A percentile compares a stretch with the other conserved stretches of the same genome.
Evolutionary conservation across 35 echinoderm and acorn worm species (phyloP).

Genomic region (Patiria miniata): DNA sequence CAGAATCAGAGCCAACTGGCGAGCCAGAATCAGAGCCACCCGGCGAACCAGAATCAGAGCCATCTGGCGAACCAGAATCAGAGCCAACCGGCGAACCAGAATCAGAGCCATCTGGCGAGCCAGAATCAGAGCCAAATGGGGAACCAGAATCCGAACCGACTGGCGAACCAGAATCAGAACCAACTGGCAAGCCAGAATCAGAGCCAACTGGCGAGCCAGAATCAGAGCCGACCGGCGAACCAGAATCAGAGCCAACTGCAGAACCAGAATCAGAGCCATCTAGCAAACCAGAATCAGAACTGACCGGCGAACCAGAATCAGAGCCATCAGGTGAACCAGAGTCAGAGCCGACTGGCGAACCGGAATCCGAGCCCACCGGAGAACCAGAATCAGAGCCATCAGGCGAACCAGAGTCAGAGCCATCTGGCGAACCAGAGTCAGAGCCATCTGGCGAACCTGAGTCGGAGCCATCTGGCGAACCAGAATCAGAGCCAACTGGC

Average conservation of each 20-base stretch:
- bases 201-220: slow-evolving; percentile 55
- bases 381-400: slow-evolving; percentile 34
- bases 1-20: slow-evolving; percentile 30
- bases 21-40: slow-evolving; percentile 29
- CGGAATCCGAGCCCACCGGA: slow-evolving; percentile 43
- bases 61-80: slow-evolving; percentile 32
- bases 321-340: slow-evolving; percentile 49
- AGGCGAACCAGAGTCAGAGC: slow-evolving; percentile 19
- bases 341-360: slow-evolving; percentile 30
- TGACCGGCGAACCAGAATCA: slow-evolving; percentile 17
- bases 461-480: slow-evolving; percentile 27
- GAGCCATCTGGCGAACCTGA: slow-evolving; percentile 13
- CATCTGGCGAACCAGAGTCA: slow-evolving; percentile 10
- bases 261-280: slow-evolving; percentile 42
- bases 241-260: slow-evolving; percentile 33
- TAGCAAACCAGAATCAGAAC: slow-evolving; percentile 40
- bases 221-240: background rate
- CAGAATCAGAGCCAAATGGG: background rate
- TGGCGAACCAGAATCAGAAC: slow-evolving; percentile 48
- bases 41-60: slow-evolving; percentile 42
- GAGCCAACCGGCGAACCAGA: slow-evolving; percentile 24
- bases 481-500: slow-evolving; percentile 31
- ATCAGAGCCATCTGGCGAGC: slow-evolving; percentile 34
- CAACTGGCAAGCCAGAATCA: slow-evolving; percentile 38
- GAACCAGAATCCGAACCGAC: slow-evolving; percentile 43